Percentiles rank a stretch among this genome's conserved stretches.
These are phyloP conservation scores for Fukomys damarensis DNA, from an alignment of 2,113 vertebrate species.

Conservation along the genomic window DNA sequence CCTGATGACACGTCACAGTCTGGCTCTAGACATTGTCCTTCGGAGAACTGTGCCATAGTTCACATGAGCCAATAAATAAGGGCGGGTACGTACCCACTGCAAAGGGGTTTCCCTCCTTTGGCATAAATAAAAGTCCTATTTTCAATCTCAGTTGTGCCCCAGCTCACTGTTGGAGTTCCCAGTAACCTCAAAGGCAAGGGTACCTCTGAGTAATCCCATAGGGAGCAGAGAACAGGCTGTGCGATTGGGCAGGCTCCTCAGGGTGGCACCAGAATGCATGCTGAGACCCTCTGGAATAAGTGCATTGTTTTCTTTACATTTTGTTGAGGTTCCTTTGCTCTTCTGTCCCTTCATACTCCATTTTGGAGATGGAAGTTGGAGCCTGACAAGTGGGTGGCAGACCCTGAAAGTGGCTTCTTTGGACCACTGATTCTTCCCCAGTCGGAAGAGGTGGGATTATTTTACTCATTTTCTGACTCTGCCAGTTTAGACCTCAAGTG, in stretches of 20 bases:
- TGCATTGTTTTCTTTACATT: not conserved
- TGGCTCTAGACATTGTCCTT: no score
- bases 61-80: conserved; percentile 38
- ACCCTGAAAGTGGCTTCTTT: not conserved
- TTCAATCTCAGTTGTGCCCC: conserved; percentile 33
- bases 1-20: not conserved
- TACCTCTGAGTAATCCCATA: conserved; percentile 28
- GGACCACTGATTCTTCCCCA: not conserved
- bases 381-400: not conserved
- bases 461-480: not conserved
- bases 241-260: not conserved
- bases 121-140: conserved; percentile 60
- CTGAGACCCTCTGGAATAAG: conserved; percentile 26
- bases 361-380: not conserved
- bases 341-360: not conserved
- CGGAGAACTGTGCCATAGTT: conserved; percentile 45
- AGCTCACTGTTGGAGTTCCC: conserved; percentile 59
- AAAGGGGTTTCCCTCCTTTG: not conserved
- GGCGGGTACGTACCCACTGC: conserved; percentile 51
- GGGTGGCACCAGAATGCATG: not conserved
- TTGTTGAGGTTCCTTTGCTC: not conserved
- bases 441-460: not conserved
- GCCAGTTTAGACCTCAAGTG: not conserved
- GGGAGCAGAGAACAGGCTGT: conserved; percentile 7
- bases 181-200: conserved; percentile 70